Evolutionary conservation across 2,888 invertebrate species (phyloP), one percentile per base, ranked within the genome.

Genomic region (Callimorpha dominula): DNA sequence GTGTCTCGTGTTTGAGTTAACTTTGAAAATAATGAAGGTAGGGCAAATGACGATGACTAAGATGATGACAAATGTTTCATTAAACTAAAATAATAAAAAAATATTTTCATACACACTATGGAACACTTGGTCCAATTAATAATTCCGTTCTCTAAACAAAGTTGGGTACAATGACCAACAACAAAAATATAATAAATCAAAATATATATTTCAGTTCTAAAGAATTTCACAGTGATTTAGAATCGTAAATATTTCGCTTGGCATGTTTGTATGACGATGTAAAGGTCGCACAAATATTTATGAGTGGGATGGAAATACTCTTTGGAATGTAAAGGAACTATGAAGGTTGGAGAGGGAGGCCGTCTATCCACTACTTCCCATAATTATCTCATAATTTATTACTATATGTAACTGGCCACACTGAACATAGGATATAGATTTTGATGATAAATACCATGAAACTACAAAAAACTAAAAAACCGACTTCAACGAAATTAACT

Each of bases 291-390:
- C 77, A 76, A 78, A 79, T 83, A 81, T 80, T 79, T 81, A 81
- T 80, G 72, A 78, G 77, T 72, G 73, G 14, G 73, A 74, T 80
- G 64, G 73, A 86, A 86, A 86, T 84, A 85, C 77, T 80, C 65
- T 60, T 12, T 68, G 79, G 80, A 84, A 86, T 84, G 76, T 63
- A 68, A 69, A 68, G 80, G 79, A 84, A 74, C 72, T 63, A 40
- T 57, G 76, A 78, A 85, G 85, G 86, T 80, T 80, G 54, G 49
- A 20, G 43, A 40, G 20, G 46, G 54, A 63, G 73, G 71, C 62
- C 72, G 66, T 70, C 57, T 52, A 54, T 62, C 20, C 14, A 50
- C 65, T 68, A 62, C 50, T 62, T 71, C 62, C 62, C 40, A 68
- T 68, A 68, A 11, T 64, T 57, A 66, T 60, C 50, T 66, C 60